Evolutionary conservation across 2,888 invertebrate species (phyloP).

Genomic region (Parochlus steinenii): DNA sequence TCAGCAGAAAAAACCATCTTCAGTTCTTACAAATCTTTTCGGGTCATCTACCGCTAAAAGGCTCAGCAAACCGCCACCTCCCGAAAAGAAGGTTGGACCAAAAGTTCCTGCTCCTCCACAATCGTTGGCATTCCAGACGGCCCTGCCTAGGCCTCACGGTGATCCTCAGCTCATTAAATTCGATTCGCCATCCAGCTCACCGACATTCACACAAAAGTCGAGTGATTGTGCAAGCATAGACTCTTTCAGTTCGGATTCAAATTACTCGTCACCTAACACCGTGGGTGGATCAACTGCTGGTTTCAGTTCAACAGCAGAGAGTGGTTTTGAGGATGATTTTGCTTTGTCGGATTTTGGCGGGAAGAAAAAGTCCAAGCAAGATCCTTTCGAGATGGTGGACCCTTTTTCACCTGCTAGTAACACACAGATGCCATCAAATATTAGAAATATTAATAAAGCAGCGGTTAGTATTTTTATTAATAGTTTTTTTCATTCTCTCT

Average conservation of each 20-base stretch:
- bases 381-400: slow-evolving; percentile 37
- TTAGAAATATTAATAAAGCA: slow-evolving; percentile 7
- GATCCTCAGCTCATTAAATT: slow-evolving; percentile 47
- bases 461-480: slow-evolving; percentile 4
- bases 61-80: slow-evolving; percentile 14
- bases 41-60: slow-evolving; percentile 16
- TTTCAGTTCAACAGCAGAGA: slow-evolving; percentile 54
- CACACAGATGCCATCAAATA: slow-evolving; percentile 25
- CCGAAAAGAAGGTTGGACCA: slow-evolving; percentile 17
- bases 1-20: slow-evolving; percentile 21
- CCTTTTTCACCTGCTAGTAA: slow-evolving; percentile 35
- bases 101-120: slow-evolving; percentile 17
- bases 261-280: slow-evolving; percentile 37
- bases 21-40: slow-evolving; percentile 12
- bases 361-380: slow-evolving; percentile 27
- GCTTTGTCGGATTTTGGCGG: slow-evolving; percentile 42
- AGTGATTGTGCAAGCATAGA: slow-evolving; percentile 53
- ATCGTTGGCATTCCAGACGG: slow-evolving; percentile 34
- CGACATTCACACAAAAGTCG: slow-evolving; percentile 55
- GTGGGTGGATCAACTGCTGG: slow-evolving; percentile 34
- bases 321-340: slow-evolving; percentile 73
- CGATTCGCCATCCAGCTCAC: slow-evolving; percentile 55
- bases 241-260: slow-evolving; percentile 59
- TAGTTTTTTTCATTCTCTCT: slow-evolving; percentile 1
- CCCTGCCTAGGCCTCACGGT: slow-evolving; percentile 24